Percentiles rank a stretch among this genome's conserved stretches.
These are phyloP conservation scores for Chrysodeixis includens DNA, from an alignment of 2,888 invertebrate species.

Conservation along the genomic window DNA sequence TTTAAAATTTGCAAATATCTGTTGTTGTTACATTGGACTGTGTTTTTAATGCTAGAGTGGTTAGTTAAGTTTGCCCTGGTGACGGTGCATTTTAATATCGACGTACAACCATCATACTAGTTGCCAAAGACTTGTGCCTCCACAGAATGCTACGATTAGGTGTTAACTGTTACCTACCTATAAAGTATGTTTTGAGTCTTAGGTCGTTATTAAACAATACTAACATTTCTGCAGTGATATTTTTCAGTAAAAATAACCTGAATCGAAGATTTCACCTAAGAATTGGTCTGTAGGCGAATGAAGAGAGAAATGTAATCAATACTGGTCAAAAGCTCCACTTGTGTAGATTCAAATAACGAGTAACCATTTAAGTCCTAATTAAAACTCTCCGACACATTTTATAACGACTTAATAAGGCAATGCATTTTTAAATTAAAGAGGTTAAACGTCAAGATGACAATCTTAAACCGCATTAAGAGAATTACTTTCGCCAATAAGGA, in stretches of 20 bases:
- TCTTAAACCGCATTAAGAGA: slow-evolving; percentile 22
- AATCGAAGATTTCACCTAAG: too few species aligned
- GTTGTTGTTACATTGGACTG: background rate
- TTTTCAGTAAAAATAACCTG: too few species aligned
- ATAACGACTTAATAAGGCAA: slow-evolving; percentile 12
- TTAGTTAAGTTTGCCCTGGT: too few species aligned
- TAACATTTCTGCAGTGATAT: too few species aligned
- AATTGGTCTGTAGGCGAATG: background rate
- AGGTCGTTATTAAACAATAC: too few species aligned
- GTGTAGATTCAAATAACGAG: background rate
- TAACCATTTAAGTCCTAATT: background rate
- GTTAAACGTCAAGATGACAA: slow-evolving; percentile 17
- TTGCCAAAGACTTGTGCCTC: too few species aligned
- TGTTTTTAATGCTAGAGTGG: too few species aligned
- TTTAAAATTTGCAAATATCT: background rate
- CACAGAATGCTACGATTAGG: too few species aligned
- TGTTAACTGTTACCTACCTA: too few species aligned
- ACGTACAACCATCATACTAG: too few species aligned
- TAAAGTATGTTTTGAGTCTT: too few species aligned
- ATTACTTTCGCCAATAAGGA: slow-evolving; percentile 13
- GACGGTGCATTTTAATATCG: too few species aligned
- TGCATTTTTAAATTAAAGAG: slow-evolving; percentile 32
- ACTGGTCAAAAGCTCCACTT: background rate
- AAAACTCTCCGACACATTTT: slow-evolving; percentile 6
- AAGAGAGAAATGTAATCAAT: background rate